Evolutionary conservation across 2,888 invertebrate species (phyloP).

Genomic region (Urechis unicinctus): DNA sequence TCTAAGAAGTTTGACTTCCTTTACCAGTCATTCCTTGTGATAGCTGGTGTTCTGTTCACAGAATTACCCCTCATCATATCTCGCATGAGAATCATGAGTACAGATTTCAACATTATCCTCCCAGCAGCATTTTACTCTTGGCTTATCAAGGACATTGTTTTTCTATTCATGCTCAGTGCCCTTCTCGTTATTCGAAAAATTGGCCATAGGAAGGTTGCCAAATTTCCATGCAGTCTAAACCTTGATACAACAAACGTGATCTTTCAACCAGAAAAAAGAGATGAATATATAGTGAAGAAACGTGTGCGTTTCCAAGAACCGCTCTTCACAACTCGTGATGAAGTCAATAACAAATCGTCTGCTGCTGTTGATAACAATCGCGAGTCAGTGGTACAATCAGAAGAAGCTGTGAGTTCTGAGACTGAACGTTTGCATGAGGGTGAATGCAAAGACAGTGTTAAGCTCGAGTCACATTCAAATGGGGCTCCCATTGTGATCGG

Average conservation of each 20-base stretch:
- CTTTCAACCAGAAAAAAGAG: slow-evolving; percentile 25
- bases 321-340: not conserved
- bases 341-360: not conserved
- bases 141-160: slow-evolving; percentile 19
- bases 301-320: not conserved
- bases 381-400: too few species aligned
- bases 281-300: slow-evolving; percentile 19
- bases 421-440: too few species aligned
- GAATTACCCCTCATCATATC: slow-evolving; percentile 23
- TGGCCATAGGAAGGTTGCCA: not conserved
- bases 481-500: too few species aligned
- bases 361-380: not conserved
- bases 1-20: slow-evolving; percentile 8
- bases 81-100: slow-evolving; percentile 17
- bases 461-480: too few species aligned
- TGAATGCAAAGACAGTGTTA: too few species aligned
- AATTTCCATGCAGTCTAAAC: not conserved
- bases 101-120: not conserved
- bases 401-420: too few species aligned
- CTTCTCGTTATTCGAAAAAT: slow-evolving; percentile 7
- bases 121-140: slow-evolving; percentile 21
- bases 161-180: slow-evolving; percentile 13
- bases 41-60: slow-evolving; percentile 17
- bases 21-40: slow-evolving; percentile 16
- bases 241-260: slow-evolving; percentile 18